A percentile compares a stretch with the other conserved stretches of the same genome.
phyloP scores from a whole-genome alignment of 2,797 vertebrate genomes.

The Clamator glandarius region DNA sequence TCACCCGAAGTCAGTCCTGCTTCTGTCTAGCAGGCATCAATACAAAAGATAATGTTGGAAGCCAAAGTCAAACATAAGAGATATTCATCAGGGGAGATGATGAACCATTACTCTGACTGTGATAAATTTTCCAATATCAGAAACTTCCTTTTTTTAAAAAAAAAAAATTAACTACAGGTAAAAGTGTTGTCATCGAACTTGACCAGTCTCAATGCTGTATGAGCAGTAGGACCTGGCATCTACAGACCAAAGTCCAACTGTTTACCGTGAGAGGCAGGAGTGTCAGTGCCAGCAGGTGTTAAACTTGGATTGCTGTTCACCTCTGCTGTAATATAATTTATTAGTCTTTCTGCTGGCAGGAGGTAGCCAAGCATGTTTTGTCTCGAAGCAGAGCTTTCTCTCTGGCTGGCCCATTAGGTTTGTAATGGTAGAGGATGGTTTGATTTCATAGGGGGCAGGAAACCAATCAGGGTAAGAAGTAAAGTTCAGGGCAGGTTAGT shows the following conservation, averaged over 20 bases:
- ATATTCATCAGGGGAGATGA: neutral
- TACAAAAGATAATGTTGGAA: neutral
- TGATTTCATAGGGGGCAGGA: neutral
- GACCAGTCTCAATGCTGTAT: neutral
- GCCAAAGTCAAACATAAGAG: neutral
- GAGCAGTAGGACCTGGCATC: neutral
- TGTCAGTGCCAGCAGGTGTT: neutral
- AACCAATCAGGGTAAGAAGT: neutral
- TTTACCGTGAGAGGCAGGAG: neutral
- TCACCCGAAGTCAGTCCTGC: neutral
- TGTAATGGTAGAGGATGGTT: neutral
- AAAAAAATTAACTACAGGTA: neutral
- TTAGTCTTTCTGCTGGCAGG: neutral
- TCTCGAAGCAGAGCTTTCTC: neutral
- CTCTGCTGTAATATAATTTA: neutral
- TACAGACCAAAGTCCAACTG: neutral
- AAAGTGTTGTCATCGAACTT: neutral
- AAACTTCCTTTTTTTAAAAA: neutral
- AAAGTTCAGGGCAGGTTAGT: neutral
- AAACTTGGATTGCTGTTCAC: neutral
- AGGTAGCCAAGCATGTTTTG: no score
- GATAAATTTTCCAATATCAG: neutral
- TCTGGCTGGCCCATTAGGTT: neutral
- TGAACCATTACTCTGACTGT: neutral
- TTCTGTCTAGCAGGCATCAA: rapidly evolving